Evolutionary conservation across 2,888 invertebrate species (phyloP), one percentile per base, ranked within the genome.

Genomic region (Philaethria dido): DNA sequence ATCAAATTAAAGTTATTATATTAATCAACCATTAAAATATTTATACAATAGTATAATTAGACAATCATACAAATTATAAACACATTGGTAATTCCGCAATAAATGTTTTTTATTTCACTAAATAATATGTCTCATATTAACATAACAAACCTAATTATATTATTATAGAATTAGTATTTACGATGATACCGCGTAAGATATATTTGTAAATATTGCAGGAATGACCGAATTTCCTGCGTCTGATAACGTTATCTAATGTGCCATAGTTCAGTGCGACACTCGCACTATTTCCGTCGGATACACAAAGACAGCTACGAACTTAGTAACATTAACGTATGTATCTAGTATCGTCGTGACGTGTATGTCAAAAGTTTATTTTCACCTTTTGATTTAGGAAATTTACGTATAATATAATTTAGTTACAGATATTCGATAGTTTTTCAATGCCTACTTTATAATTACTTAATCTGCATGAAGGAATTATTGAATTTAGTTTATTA

Each of bases 201-300:
- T 75, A 69, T 69, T 71, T 67, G 72, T 73, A 72, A 74, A 74
- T 71, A 73, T 70, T 74, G 69, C 73, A 75, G 74, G 73, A 71
- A 74, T 77, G 77, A 74, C 77, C 76, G 75, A 77, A 77, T 80
- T 80, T 80, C 78, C 77, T 74, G 78, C 75, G 75, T 72, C 72
- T 68, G 80, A 82, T 82, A 81, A 74, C 69, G 72, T 72, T 81
- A 83, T 80, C 80, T 78, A 70, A 68, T 69, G 73, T 75, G 74
- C 63, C 77, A 79, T 77, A 78, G 78, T 78, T 81, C 76, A 77
- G 73, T 76, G 76, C 77, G 77, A 77, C 75, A 62, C 73, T 69
- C 72, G 72, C 71, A 75, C 73, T 74, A 75, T 77, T 81, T 81
- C 75, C 77, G 77, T 77, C 73, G 74, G 72, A 69, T 69, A 70